Base-by-base conservation (phyloP, 2,797 vertebrate genomes). In the Pteronotus mesoamericanus region DNA sequence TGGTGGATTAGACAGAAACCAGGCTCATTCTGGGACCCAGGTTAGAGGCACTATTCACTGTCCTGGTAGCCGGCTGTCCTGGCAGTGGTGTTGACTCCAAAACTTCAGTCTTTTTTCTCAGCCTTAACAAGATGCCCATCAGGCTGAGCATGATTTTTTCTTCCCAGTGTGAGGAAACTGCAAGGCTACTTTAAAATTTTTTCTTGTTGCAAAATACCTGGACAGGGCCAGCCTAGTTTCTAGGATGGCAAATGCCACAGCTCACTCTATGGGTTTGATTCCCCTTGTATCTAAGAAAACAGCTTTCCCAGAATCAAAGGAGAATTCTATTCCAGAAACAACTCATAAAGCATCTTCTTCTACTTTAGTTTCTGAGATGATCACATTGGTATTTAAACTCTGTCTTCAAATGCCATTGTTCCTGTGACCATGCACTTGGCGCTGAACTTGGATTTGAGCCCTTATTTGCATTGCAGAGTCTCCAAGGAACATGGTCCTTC, bases 231-330 rank as follows among this genome's bases (percentile, higher is more conserved):
- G 15, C 44, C 53, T 34, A 9, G 9, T 85, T 94, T 87, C 19
- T 48, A 42, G 44, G 69, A 48, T 46, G 69, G 53, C 44, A 37
- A 15, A 61, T 46, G 46, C 44, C 44, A 6, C 34, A 79, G 57
- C 9, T 57, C 75, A n/a, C 55, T 32, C 26, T 42, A 11, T 46
- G 86, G n/a, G 3, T 46, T 39, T 83, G 48, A 72, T 59, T 93
- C 1, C 22, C 83, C 61, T 82, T 37, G 24, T 57, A 32, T 77
- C n/a, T 83, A 84, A 92, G 68, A 32, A 83, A 77, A 61, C 79
- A 66, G 15, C 57, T 87, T 91, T 86, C 51, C 22, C 3, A 32
- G 84, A 91, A 84, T 48, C n/a, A 39, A 61, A 32, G 59, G n/a
- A 34, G 15, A 86, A 59, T 22, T 57, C 59, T 37, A 0, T 48